Base-by-base conservation (phyloP, 2,888 invertebrate species). In the Phanerotoma sp. region DNA sequence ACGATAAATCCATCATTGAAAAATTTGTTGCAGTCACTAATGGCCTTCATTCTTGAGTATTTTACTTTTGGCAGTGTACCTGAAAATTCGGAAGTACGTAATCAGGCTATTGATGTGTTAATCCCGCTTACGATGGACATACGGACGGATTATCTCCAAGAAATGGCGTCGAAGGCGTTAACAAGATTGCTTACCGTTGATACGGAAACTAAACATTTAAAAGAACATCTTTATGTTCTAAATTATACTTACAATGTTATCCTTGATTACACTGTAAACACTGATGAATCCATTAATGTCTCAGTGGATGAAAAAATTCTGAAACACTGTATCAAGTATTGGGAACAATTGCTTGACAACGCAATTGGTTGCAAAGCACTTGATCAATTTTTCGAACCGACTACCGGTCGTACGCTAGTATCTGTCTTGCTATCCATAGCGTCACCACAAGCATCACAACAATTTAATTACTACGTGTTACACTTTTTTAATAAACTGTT, bases 261-360 rank as follows among this genome's bases (percentile, higher is more conserved):
- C 33, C 82, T 86, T 32, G 84, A 81, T 67, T 86, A 84, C 63
- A 82, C 85, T 0, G 79, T 77, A 21, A 75, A 71, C 28, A 62
- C 60, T 2, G 70, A 75, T 21, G 70, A 75, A 30, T 55, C 69
- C 0, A 68, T 72, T 10, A 75, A 79, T 22, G 67, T 76, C 7
- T 65, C 79, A 25, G 77, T 87, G 11, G 83, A 85, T 66, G 87
- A 86, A 63, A 83, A 83, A 62, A 82, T 84, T 44, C 71, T 85
- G 37, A 83, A 84, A 58, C 84, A 85, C 60, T 84, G 90, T 79
- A 81, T 93, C 18, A 88, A 87, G 66, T 94, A 93, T 69, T 89
- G 95, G 85, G 93, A 93, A 72, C 87, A 87, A 67, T 85, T 93
- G 62, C 75, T 96, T 18, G 93, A 94, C 50, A 90, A 90, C 58